Percentiles rank a stretch among this genome's conserved stretches.
phyloP scores from a whole-genome alignment of 2,888 invertebrate species.

The Apomyelois bistriatella region DNA sequence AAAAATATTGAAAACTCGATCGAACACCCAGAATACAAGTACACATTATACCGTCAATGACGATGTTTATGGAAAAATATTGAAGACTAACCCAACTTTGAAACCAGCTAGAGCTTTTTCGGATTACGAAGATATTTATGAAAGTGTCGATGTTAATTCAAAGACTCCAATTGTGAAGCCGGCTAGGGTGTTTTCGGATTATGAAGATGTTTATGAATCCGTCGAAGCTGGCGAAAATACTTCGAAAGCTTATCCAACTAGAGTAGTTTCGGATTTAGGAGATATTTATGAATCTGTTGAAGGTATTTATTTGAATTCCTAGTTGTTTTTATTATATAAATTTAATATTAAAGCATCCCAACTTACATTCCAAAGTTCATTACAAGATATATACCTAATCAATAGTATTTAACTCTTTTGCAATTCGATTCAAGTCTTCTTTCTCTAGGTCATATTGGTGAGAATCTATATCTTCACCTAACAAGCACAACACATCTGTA shows the following conservation, averaged over 20 bases:
- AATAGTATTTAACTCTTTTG: no score
- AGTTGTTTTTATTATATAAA: not conserved
- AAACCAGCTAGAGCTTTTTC: constrained; percentile 31
- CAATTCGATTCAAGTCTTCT: no score
- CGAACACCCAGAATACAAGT: constrained; percentile 25
- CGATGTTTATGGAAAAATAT: constrained; percentile 69
- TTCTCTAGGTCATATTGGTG: not conserved
- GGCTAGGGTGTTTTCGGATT: not conserved
- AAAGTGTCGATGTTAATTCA: constrained; percentile 51
- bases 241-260: not conserved
- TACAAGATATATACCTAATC: no score
- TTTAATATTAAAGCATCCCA: no score
- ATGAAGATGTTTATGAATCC: not conserved
- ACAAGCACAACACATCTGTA: not conserved
- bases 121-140: constrained; percentile 64
- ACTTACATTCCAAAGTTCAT: no score
- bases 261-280: not conserved
- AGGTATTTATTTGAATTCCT: constrained; percentile 17
- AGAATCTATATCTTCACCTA: not conserved
- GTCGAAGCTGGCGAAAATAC: not conserved
- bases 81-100: constrained; percentile 50
- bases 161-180: not conserved
- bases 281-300: constrained; percentile 21
- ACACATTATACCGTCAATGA: constrained; percentile 70
- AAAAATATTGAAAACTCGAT: constrained; percentile 51